A percentile compares a stretch with the other conserved stretches of the same genome.
Conservation (phyloP, 2,113 vertebrate genomes). For the Dromaius novaehollandiae region DNA sequence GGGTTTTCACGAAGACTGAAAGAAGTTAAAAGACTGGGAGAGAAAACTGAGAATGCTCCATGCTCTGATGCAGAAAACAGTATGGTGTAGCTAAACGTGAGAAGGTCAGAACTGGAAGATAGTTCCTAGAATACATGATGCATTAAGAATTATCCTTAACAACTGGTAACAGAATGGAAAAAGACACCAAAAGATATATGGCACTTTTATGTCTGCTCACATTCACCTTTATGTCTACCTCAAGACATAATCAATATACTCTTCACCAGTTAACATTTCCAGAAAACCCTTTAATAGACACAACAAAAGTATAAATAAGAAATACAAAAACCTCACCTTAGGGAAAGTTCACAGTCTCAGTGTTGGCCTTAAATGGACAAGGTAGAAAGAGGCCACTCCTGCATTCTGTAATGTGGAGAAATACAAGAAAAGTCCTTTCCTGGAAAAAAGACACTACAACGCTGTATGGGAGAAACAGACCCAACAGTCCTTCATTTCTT, state of each 20-base stretch:
- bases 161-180: background rate
- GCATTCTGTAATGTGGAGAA: background rate
- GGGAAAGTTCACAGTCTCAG: background rate
- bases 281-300: background rate
- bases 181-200: background rate
- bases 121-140: fast-evolving
- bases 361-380: background rate
- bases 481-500: background rate
- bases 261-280: background rate
- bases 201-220: background rate
- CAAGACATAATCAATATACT: background rate
- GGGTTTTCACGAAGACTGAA: background rate
- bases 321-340: background rate
- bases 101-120: background rate
- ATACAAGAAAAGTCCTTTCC: background rate
- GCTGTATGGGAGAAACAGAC: background rate
- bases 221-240: background rate
- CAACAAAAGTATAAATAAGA: background rate
- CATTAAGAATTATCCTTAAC: background rate
- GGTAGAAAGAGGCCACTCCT: background rate
- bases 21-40: background rate
- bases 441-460: background rate
- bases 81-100: background rate
- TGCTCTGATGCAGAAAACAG: background rate
- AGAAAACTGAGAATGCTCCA: background rate